These are phyloP conservation scores for Grantiella picta DNA, from an alignment of 2,113 vertebrate genomes.

Conservation along the genomic window DNA sequence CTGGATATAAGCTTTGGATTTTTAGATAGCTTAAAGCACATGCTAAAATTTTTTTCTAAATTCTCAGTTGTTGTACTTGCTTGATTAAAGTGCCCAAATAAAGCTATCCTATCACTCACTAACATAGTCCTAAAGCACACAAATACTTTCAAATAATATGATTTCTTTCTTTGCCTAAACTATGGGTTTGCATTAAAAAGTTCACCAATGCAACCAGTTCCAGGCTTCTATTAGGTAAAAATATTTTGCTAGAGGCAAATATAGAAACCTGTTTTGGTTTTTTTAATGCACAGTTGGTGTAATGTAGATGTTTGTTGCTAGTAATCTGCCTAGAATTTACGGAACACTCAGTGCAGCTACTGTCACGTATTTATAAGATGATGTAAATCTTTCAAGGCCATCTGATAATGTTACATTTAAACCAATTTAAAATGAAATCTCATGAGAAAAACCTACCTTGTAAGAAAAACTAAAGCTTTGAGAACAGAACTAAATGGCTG, in stretches of 20 bases:
- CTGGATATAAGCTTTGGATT: neutral
- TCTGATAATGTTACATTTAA: neutral
- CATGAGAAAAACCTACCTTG: neutral
- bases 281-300: neutral
- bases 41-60: neutral
- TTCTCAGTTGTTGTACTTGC: neutral
- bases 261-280: neutral
- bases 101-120: neutral
- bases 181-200: neutral
- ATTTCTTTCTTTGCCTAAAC: neutral
- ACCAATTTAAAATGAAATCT: neutral
- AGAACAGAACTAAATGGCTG: neutral
- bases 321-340: neutral
- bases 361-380: neutral
- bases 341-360: neutral
- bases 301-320: neutral
- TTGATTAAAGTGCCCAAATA: neutral
- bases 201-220: neutral
- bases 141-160: neutral
- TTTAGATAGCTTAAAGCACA: neutral
- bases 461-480: neutral
- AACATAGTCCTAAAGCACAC: neutral
- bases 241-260: neutral
- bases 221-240: neutral
- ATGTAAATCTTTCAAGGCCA: neutral